These are phyloP conservation scores for Podilymbus podiceps DNA, from an alignment of 2,113 vertebrate genomes.

Conservation along the genomic window DNA sequence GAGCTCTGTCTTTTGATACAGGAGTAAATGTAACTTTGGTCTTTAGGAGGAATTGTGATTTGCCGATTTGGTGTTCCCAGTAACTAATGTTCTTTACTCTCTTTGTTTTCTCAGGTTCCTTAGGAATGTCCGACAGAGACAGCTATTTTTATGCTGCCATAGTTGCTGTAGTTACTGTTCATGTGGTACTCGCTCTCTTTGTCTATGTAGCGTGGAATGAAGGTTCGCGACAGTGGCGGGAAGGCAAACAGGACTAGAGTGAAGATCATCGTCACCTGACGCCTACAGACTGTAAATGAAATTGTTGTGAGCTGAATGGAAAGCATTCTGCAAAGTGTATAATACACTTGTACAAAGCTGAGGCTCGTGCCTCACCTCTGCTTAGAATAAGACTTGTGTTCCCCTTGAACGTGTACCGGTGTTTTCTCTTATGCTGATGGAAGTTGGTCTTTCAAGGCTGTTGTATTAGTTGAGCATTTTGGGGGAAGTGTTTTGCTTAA, in stretches of 20 bases:
- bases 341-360: background rate
- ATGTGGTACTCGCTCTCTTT: conserved; percentile 90
- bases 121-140: conserved; percentile 92
- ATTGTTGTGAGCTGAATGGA: background rate
- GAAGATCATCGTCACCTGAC: background rate
- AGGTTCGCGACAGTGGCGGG: conserved; percentile 86
- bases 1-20: background rate
- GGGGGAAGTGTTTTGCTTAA: background rate
- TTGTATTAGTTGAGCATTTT: background rate
- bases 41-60: background rate
- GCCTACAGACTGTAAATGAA: background rate
- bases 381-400: background rate
- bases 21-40: background rate
- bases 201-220: conserved; percentile 96
- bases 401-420: background rate
- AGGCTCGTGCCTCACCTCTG: background rate
- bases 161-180: conserved; percentile 90
- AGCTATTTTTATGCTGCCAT: conserved; percentile 97
- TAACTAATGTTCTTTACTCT: background rate
- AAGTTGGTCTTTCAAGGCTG: background rate
- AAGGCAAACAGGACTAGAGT: conserved; percentile 91
- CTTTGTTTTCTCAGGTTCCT: conserved; percentile 75
- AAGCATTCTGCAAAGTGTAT: conserved; percentile 4
- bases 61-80: background rate
- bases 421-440: background rate